A percentile compares a stretch with the other conserved stretches of the same genome.
Conservation (phyloP, 2,888 invertebrate genomes). For the Bedellia somnulentella region DNA sequence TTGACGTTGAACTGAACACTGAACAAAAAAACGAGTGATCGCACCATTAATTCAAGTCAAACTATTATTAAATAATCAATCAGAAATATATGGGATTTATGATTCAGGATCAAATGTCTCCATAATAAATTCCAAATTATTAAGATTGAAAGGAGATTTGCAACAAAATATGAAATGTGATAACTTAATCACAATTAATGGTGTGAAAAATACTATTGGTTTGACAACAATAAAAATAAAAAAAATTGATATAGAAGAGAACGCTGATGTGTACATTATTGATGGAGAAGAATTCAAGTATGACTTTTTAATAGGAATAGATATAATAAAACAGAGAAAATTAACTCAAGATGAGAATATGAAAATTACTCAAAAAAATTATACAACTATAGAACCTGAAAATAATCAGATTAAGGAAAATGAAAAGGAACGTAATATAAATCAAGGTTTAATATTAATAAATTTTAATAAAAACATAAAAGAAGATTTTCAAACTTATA, state of each 20-base stretch:
- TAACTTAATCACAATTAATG: constrained; percentile 11
- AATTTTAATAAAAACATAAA: background rate
- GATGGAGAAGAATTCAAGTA: constrained; percentile 9
- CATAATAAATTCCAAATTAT: constrained; percentile 6
- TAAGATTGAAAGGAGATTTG: constrained; percentile 4
- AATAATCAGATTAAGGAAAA: background rate
- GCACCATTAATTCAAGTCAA: constrained; percentile 8
- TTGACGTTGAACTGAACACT: constrained; percentile 7
- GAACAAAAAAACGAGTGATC: constrained; percentile 9
- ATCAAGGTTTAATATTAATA: background rate
- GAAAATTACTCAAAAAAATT: constrained; percentile 3
- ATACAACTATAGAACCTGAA: too few relatives aligned
- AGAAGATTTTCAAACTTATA: background rate
- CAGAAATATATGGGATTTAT: constrained; percentile 6
- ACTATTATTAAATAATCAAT: constrained; percentile 6
- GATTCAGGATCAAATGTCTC: constrained; percentile 9
- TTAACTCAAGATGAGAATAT: constrained; percentile 10
- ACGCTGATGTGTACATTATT: constrained; percentile 7
- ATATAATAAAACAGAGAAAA: constrained; percentile 9
- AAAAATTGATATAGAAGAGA: constrained; percentile 6
- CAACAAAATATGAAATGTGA: constrained; percentile 4
- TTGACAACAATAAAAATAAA: constrained; percentile 4
- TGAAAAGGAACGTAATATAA: background rate
- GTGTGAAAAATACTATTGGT: constrained; percentile 7
- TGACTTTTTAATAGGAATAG: constrained; percentile 10